phyloP scores from a whole-genome alignment of 1,140 invertebrate genomes.

The Apolygus lucorum region DNA sequence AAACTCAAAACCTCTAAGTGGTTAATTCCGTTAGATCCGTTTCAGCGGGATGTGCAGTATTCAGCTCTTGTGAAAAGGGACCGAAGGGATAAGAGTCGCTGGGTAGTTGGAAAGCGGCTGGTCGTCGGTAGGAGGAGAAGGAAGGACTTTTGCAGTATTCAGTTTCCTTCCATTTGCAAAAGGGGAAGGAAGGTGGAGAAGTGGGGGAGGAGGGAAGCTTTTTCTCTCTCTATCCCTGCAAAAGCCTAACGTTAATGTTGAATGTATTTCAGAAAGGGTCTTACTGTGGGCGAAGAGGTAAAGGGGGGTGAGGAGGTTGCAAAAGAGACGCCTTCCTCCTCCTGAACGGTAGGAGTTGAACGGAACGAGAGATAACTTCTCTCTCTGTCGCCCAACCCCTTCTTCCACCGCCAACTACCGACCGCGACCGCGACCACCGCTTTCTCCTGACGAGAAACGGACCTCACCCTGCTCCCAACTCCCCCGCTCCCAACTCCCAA shows the following conservation, averaged over 20 bases:
- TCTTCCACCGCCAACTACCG: too few species aligned
- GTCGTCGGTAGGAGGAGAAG: not conserved
- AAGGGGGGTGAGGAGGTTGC: too few species aligned
- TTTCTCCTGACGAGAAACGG: too few species aligned
- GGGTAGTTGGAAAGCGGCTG: too few species aligned
- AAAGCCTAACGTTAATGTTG: constrained; percentile 16
- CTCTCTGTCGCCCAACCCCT: not conserved
- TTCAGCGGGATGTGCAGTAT: constrained; percentile 10
- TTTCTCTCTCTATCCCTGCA: not conserved
- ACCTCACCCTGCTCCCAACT: too few species aligned
- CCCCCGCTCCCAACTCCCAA: too few species aligned
- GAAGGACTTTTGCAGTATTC: constrained; percentile 12
- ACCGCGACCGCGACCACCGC: not conserved
- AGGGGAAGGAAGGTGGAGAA: not conserved
- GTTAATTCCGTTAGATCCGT: constrained; percentile 9
- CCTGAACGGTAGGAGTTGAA: too few species aligned
- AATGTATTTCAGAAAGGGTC: not conserved
- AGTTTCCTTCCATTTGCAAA: not conserved
- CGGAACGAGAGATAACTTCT: too few species aligned
- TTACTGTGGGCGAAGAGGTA: too few species aligned
- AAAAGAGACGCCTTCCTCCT: constrained; percentile 13
- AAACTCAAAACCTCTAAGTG: not conserved
- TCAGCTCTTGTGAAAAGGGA: not conserved
- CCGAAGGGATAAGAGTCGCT: not conserved
- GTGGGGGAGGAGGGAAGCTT: not conserved